phyloP scores from a whole-genome alignment of 2,113 vertebrate species.

The Eulemur rufifrons region DNA sequence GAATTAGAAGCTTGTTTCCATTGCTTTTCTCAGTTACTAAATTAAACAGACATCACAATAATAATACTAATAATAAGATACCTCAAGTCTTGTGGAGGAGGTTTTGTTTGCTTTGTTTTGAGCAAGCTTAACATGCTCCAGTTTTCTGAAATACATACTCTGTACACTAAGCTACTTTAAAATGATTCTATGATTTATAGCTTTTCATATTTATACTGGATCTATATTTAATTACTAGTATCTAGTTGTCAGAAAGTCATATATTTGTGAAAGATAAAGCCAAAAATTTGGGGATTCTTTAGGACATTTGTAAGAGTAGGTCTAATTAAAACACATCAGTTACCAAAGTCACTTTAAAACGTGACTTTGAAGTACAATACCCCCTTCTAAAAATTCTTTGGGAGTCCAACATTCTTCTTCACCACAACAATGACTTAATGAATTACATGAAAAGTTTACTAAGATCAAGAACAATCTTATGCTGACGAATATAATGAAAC shows the following conservation, averaged over 20 bases:
- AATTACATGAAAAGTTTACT: slow-evolving; percentile 24
- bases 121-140: slow-evolving; percentile 39
- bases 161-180: slow-evolving; percentile 59
- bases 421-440: not conserved
- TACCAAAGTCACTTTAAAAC: slow-evolving; percentile 58
- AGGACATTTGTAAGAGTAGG: slow-evolving; percentile 68
- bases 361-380: slow-evolving; percentile 48
- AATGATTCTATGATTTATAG: slow-evolving; percentile 76
- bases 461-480: slow-evolving; percentile 18
- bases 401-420: slow-evolving; percentile 14
- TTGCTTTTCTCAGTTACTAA: not conserved
- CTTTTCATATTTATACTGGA: slow-evolving; percentile 65
- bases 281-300: slow-evolving; percentile 57
- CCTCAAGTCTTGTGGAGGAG: not conserved
- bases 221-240: slow-evolving; percentile 80
- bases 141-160: slow-evolving; percentile 54
- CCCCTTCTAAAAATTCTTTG: slow-evolving; percentile 43
- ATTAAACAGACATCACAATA: not conserved
- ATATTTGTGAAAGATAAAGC: slow-evolving; percentile 66
- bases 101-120: slow-evolving; percentile 15
- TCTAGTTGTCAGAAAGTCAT: slow-evolving; percentile 74
- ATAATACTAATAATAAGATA: not conserved
- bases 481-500: slow-evolving; percentile 32
- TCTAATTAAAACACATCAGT: slow-evolving; percentile 68
- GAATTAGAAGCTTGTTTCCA: slow-evolving; percentile 39